These are phyloP conservation scores for Selene dorsalis DNA, from an alignment of 2,797 vertebrate species.

Conservation along the genomic window DNA sequence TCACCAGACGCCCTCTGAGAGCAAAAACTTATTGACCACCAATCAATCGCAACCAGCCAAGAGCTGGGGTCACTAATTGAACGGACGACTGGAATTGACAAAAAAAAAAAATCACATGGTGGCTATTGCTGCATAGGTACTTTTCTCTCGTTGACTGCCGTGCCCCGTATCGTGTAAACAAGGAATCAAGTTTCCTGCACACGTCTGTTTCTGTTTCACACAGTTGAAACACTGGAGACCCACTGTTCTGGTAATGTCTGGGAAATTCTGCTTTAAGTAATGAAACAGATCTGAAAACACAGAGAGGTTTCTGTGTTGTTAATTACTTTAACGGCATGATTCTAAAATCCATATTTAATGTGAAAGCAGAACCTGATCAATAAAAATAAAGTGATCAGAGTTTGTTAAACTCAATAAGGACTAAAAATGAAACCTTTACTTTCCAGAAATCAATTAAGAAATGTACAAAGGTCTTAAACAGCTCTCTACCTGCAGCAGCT, in stretches of 20 bases:
- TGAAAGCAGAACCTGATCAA: background rate
- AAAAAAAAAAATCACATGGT: constrained; percentile 7
- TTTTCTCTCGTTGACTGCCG: constrained; percentile 54
- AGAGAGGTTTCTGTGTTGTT: background rate
- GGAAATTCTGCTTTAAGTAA: background rate
- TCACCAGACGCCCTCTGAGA: constrained; percentile 35
- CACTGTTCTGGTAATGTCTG: background rate
- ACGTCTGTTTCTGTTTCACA: constrained; percentile 32
- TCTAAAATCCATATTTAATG: too few species aligned
- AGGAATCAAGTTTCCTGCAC: constrained; percentile 23
- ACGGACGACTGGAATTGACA: constrained; percentile 65
- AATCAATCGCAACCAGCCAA: constrained; percentile 66
- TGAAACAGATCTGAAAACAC: background rate
- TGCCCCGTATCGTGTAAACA: constrained; percentile 32
- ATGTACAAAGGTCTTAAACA: background rate
- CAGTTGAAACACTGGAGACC: background rate
- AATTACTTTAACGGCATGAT: background rate
- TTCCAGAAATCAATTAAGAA: too few species aligned
- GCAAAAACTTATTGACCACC: constrained; percentile 64
- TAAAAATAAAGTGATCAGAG: background rate
- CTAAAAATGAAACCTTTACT: too few species aligned
- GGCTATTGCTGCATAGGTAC: constrained; percentile 36
- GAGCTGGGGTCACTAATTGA: constrained; percentile 73
- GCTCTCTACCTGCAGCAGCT: background rate
- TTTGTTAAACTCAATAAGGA: background rate